Evolutionary conservation across 2,113 vertebrate genomes (phyloP), one percentile per base, ranked within the genome.

Genomic region (Octodon degus): DNA sequence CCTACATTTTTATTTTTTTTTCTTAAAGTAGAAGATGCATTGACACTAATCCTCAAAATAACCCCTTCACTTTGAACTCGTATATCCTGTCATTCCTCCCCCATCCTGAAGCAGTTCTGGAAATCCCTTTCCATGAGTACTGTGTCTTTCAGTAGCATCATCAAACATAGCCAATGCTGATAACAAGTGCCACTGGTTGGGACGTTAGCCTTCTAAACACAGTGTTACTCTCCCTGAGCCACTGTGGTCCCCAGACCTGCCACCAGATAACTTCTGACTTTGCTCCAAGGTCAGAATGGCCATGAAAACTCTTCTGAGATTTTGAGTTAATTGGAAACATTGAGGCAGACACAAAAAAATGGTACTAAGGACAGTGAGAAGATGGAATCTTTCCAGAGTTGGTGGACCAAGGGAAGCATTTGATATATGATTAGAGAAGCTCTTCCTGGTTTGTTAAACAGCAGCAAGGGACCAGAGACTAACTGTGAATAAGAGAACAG

Each of bases 371-470:
- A 50, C 14, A 47, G 40, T 47, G 25, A 77, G 43, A 97, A 98
- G 94, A 88, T 62, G 93, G 93, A 97, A 86, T 67, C 90, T 96
- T 96, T 99, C 98, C 95, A 97, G 91, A 92, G 77, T 87, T 63
- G 96, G 89, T 97, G 91, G 96, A 97, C 97, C 98, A 97, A 98
- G 91, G 95, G 88, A 92, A 95, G 79, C 81, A 53, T 87, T 97
- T 99, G 98, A 98, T 98, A 97, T 98, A 98, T 97, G 97, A 98
- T 89, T 89, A 34, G 92, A 92, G 94, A 98, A 98, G 90, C 93
- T 72, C 89, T 67, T 86, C 70, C 96, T 76, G 0, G 86, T 88
- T 96, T n/a, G 79, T 92, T 90, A 97, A 80, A 96, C 89, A 93
- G 89, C 96, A 97, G 97, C 88, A 97, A 97, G 98, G 91, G 79